phyloP scores from a whole-genome alignment of 2,113 vertebrate genomes.

The Andinoacara biseriatus region DNA sequence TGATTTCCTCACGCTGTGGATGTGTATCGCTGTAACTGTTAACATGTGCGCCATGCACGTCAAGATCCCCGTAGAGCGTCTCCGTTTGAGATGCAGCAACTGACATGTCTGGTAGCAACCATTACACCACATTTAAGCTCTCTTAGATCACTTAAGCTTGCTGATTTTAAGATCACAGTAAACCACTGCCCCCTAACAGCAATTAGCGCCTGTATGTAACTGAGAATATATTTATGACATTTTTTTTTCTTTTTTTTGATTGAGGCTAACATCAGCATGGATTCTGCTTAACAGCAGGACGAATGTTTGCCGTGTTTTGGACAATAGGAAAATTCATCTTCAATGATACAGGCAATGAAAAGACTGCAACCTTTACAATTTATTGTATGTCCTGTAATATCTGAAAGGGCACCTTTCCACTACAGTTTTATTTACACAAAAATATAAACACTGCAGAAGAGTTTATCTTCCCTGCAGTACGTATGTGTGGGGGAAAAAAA shows the following conservation, averaged over 20 bases:
- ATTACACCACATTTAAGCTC: conserved; percentile 35
- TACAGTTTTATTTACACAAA: not conserved
- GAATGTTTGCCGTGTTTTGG: not conserved
- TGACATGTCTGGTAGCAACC: conserved; percentile 2
- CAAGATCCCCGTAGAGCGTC: not conserved
- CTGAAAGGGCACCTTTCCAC: not conserved
- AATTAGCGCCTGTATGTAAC: conserved; percentile 4
- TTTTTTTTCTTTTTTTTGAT: not conserved
- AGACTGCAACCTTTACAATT: not conserved
- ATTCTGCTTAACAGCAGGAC: not conserved
- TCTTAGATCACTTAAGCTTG: conserved; percentile 33
- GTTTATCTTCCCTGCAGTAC: conserved; percentile 7
- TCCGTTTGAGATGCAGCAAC: not conserved
- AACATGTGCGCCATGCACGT: not conserved
- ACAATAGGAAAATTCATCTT: not conserved
- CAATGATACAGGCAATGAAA: not conserved
- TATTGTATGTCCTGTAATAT: not conserved
- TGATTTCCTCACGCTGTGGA: not conserved
- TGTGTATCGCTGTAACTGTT: conserved; percentile 7
- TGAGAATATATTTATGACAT: conserved; percentile 9
- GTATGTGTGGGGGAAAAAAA: not conserved
- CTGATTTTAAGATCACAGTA: conserved; percentile 5
- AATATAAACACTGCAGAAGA: not conserved
- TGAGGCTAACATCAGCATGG: not conserved
- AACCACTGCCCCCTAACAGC: conserved; percentile 10